These are phyloP conservation scores for Shinisaurus crocodilurus DNA, from an alignment of 2,113 vertebrate species.

Conservation along the genomic window DNA sequence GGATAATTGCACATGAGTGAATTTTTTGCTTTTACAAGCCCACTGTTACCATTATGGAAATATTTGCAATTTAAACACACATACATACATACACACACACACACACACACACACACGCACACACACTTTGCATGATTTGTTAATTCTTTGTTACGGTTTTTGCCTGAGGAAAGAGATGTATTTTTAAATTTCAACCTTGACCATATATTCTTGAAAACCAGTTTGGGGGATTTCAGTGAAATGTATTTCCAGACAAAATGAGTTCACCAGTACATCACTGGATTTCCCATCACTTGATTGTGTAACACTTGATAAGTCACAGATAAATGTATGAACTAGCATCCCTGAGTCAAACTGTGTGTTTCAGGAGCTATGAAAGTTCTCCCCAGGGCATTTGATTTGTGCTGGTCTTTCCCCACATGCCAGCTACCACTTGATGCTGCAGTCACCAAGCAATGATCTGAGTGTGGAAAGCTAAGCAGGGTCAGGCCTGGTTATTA, in stretches of 20 bases:
- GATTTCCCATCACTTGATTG: not conserved
- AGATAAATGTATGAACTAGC: not conserved
- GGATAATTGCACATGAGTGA: conserved; percentile 64
- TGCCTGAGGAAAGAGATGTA: conserved; percentile 21
- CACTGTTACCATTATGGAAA: conserved; percentile 38
- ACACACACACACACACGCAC: not conserved
- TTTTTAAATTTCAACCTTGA: not conserved
- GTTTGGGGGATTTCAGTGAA: not conserved
- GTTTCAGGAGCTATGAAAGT: not conserved
- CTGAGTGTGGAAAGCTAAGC: too few species aligned
- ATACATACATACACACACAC: not conserved
- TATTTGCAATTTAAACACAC: conserved; percentile 41
- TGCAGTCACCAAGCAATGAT: not conserved
- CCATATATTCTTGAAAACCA: not conserved
- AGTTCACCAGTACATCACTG: not conserved
- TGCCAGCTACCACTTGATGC: not conserved
- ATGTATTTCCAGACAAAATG: not conserved
- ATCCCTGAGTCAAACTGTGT: not conserved
- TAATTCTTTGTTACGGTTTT: conserved; percentile 44
- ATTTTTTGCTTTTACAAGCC: conserved; percentile 50
- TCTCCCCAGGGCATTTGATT: not conserved
- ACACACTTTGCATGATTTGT: conserved; percentile 9
- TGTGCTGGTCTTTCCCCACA: too few species aligned
- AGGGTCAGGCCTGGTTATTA: too few species aligned
- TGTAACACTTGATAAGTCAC: not conserved